Evolutionary conservation across 2,888 invertebrate species (phyloP), one percentile per base, ranked within the genome.

Genomic region (Metopia argyrocephala): DNA sequence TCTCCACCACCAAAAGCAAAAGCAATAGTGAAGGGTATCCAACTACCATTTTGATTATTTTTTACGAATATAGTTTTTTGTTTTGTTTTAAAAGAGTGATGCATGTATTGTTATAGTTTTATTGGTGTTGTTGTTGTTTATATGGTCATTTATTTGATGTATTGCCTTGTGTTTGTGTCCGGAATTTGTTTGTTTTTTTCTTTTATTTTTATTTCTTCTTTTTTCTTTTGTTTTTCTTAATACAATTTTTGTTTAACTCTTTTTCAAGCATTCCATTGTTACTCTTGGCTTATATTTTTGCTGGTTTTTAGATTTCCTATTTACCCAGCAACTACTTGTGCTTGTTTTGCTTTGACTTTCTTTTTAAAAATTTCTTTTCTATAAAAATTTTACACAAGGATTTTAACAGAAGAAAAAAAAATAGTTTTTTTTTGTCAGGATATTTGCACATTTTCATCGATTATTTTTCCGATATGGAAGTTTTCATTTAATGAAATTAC

Each of bases 101-200:
- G 50, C 2, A 28, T 75, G 38, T 65, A 46, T 12, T 56, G 18
- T 38, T 5, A 57, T 81, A 61, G 18, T 57, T 25, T 66, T 76
- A 70, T 46, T 46, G 59, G 28, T 71, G 50, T 20, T 50, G 56
- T 74, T 70, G 56, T 70, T 70, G 74, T 76, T 76, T 80, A 68
- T 76, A 57, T 71, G 76, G 71, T 73, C 71, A 76, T 80, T 80
- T 80, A 71, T 80, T 80, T 80, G 79, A 76, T 80, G 62, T 80
- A 80, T 76, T 71, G 57, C 27, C 28, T 62, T 66, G 66, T 59
- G 75, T 64, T 62, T 66, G 66, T 59, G 75, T 64, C 48, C 45
- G 57, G 50, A 21, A 80, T 68, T 76, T 80, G 68, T 76, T 80
- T 56, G 71, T 62, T 64, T 76, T 66, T 61, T 15, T 12, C 0